Conservation (phyloP, 1,140 invertebrate species). For the Tyrophagus putrescentiae region DNA sequence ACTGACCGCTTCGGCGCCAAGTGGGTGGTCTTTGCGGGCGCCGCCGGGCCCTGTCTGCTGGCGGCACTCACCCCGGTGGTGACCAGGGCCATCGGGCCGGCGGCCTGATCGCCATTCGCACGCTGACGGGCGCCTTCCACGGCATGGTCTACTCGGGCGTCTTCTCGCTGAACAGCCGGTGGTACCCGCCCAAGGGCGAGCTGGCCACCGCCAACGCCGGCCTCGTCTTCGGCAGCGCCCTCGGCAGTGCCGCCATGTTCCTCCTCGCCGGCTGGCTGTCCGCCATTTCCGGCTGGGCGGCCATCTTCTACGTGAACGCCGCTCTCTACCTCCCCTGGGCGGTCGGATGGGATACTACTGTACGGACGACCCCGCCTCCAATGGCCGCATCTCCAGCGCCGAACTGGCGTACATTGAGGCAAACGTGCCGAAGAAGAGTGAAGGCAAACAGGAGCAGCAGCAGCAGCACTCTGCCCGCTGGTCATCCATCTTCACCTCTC, state of each 20-base stretch:
- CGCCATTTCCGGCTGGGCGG: conserved; percentile 42
- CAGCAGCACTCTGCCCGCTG: too few species aligned
- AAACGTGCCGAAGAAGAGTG: conserved; percentile 18
- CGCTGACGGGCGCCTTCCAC: conserved; percentile 10
- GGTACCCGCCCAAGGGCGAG: conserved; percentile 12
- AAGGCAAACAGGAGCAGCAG: neutral
- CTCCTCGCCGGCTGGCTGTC: conserved; percentile 31
- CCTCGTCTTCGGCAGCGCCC: conserved; percentile 29
- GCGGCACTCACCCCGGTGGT: conserved; percentile 61
- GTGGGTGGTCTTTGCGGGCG: conserved; percentile 62
- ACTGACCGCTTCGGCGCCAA: conserved; percentile 62
- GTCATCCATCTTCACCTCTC: conserved; percentile 8
- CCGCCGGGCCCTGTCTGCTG: conserved; percentile 60
- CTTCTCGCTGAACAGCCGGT: conserved; percentile 7
- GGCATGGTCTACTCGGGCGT: conserved; percentile 8
- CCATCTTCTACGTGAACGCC: conserved; percentile 27
- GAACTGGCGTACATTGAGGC: conserved; percentile 51
- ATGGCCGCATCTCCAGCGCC: neutral
- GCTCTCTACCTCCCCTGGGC: neutral
- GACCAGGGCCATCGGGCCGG: conserved; percentile 32
- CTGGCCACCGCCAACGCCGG: conserved; percentile 9
- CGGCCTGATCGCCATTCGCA: conserved; percentile 1
- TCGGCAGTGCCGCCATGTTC: conserved; percentile 30
- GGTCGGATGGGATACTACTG: neutral
- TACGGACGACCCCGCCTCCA: neutral